Percentiles rank a stretch among this genome's conserved stretches.
These are phyloP conservation scores for Sitodiplosis mosellana DNA, from an alignment of 1,140 invertebrate genomes.

Conservation along the genomic window DNA sequence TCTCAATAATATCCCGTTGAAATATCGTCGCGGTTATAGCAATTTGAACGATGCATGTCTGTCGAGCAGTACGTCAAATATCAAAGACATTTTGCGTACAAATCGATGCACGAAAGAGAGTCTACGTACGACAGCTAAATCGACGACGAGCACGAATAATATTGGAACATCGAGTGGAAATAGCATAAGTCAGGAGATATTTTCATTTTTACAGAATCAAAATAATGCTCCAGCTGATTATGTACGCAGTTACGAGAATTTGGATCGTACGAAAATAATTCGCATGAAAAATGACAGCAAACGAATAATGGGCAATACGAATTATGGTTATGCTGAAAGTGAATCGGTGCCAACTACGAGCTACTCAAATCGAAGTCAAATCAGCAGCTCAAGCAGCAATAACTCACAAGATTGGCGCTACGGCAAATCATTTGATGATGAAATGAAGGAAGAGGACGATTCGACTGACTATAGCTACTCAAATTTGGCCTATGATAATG, in stretches of 20 bases:
- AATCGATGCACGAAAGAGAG: neutral
- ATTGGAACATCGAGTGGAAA: neutral
- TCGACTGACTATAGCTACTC: neutral
- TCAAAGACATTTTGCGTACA: neutral
- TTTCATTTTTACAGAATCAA: constrained; percentile 1
- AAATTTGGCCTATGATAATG: constrained; percentile 3
- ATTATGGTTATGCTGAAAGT: too few relatives aligned
- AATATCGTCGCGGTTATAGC: constrained; percentile 4
- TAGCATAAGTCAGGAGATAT: constrained; percentile 1
- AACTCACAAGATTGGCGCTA: too few relatives aligned
- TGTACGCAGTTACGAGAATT: constrained; percentile 3
- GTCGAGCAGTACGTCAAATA: constrained; percentile 2
- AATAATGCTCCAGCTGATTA: constrained; percentile 1
- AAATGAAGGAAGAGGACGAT: neutral
- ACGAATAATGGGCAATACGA: neutral
- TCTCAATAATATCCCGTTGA: constrained; percentile 1
- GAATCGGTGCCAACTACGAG: too few relatives aligned
- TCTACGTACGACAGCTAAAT: neutral
- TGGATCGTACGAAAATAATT: constrained; percentile 4
- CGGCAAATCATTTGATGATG: neutral
- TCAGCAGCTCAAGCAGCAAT: too few relatives aligned
- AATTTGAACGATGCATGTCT: constrained; percentile 6
- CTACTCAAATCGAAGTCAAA: too few relatives aligned
- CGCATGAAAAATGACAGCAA: constrained; percentile 3
- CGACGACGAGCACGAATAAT: neutral